Base-by-base conservation (phyloP, 2,113 vertebrate genomes). In the Gambusia affinis region DNA sequence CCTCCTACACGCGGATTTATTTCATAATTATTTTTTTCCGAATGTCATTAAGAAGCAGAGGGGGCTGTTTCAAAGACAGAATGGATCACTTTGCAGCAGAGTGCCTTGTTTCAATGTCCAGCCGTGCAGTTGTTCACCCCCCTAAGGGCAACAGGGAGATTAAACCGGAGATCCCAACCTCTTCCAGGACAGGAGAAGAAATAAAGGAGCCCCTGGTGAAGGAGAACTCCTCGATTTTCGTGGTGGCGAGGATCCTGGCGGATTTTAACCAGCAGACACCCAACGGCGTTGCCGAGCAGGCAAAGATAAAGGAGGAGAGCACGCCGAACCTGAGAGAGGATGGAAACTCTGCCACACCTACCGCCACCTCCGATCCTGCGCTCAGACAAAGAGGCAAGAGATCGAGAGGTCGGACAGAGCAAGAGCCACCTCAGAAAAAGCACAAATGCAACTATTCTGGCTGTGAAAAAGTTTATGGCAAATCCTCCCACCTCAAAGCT, bases 391-490 rank as follows among this genome's bases (percentile, higher is more conserved):
- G 97, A 94, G 96, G 94, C 94, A 96, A 95, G 90, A 94, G 96
- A 88, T 87, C 90, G 84, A 94, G 96, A 85, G 96, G 94, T 94
- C 96, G 96, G 81, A 90, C 89, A 87, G 97, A 97, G 90, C 96
- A 95, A 1, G 97, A 96, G 83, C 95, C 96, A 77, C 96, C 97
- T 81, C 97, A 96, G 95, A 97, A 98, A 93, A 98, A 97, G 96
- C 98, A 99, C 96, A 98, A 96, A 95, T 99, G 97, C 95, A 95
- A 97, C 94, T 99, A 98, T 94, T 95, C 95, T 91, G 98, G 97
- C 83, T 99, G 98, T 81, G 98, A 98, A 95, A 99, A 99, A 96
- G 96, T 99, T 96, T 99, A 98, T 93, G 97, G 97, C 94, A 99
- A 99, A 95, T 98, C 97, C 66, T 99, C 98, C 92, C 98, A 99